Conservation (phyloP, 2,113 vertebrate genomes). For the Cepphus grylle region DNA sequence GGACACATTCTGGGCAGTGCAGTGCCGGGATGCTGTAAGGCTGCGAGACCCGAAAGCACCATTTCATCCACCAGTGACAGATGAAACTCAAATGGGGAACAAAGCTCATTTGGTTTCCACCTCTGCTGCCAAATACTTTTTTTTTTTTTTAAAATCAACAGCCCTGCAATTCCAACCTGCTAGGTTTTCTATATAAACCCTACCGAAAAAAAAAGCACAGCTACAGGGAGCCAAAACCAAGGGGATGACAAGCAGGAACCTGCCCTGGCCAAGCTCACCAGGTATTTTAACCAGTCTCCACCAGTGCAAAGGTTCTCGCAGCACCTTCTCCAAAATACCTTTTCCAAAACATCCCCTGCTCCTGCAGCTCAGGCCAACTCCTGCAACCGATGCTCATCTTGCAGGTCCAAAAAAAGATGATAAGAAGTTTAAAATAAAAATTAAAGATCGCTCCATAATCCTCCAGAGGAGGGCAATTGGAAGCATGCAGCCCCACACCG, state of each 20-base stretch:
- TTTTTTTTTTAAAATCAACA: not conserved
- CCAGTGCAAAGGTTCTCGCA: not conserved
- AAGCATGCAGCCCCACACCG: not conserved
- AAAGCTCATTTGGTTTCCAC: not conserved
- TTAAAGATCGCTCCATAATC: fast-evolving
- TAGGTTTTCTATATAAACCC: not conserved
- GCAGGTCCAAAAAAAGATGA: not conserved
- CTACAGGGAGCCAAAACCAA: not conserved
- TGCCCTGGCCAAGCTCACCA: not conserved
- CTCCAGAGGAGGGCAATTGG: not conserved
- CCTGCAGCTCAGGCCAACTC: not conserved
- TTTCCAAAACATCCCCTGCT: not conserved
- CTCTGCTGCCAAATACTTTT: not conserved
- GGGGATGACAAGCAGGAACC: not conserved
- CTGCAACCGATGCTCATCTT: not conserved
- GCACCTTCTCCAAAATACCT: not conserved
- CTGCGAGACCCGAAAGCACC: not conserved
- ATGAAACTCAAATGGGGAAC: not conserved
- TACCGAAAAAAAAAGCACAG: not conserved
- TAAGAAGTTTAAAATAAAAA: not conserved
- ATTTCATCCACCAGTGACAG: not conserved
- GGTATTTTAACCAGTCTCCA: not conserved
- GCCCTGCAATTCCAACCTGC: not conserved
- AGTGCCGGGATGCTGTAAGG: not conserved
- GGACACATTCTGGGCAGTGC: not conserved